phyloP scores from a whole-genome alignment of 2,113 vertebrate genomes.

The Grammomys dolichurus region DNA sequence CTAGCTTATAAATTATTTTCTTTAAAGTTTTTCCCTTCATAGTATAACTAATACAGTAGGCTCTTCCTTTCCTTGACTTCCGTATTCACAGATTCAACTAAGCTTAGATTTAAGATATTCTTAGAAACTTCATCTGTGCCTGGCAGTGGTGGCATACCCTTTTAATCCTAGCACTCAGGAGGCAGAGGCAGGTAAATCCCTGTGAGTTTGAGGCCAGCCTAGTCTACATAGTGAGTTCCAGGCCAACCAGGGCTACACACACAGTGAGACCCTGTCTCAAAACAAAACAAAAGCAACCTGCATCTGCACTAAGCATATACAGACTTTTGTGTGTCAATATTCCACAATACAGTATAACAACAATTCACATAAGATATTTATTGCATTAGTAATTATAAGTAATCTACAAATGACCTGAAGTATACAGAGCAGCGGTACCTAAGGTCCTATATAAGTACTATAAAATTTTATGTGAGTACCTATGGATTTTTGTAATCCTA shows the following conservation, averaged over 20 bases:
- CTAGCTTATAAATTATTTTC: constrained; percentile 51
- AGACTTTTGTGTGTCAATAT: background rate
- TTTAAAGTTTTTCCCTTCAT: constrained; percentile 58
- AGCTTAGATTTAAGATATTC: background rate
- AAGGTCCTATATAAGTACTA: background rate
- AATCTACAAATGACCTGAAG: background rate
- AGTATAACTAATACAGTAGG: constrained; percentile 3
- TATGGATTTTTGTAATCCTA: background rate
- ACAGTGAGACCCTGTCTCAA: background rate
- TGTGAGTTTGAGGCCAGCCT: background rate
- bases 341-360: background rate
- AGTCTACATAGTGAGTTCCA: background rate
- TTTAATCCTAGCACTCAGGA: background rate
- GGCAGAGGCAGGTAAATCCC: background rate
- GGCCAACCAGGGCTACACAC: background rate
- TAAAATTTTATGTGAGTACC: background rate
- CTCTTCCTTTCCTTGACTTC: background rate
- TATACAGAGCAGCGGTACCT: background rate
- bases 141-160: background rate
- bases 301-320: background rate
- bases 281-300: background rate
- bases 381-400: background rate
- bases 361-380: background rate
- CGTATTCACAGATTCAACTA: background rate
- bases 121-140: background rate